Percentiles rank a stretch among this genome's conserved stretches.
phyloP scores from a whole-genome alignment of 2,797 vertebrate species.

The Leuciscus waleckii region DNA sequence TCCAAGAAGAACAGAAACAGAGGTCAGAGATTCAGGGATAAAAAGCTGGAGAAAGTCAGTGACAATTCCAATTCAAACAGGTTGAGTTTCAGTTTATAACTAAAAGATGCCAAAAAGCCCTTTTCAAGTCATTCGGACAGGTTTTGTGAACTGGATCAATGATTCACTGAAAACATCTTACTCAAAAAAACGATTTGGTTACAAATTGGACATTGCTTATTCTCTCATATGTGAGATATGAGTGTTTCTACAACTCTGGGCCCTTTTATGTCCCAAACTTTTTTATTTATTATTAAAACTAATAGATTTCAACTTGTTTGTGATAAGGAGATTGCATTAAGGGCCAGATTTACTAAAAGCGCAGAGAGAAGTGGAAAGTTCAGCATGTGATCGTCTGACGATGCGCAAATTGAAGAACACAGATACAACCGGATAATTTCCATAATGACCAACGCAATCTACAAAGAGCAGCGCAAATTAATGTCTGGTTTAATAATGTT shows the following conservation, averaged over 20 bases:
- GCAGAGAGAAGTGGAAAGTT: no score
- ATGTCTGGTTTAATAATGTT: no score
- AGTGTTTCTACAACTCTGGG: no score
- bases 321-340: neutral
- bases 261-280: no score
- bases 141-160: neutral
- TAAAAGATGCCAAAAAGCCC: neutral
- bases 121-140: neutral
- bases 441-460: no score
- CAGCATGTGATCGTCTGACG: no score
- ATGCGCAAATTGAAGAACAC: no score
- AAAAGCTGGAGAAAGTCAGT: slow-evolving; percentile 5
- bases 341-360: no score
- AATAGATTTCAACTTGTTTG: neutral
- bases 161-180: neutral
- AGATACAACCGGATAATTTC: no score
- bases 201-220: neutral
- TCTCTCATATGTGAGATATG: neutral
- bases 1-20: slow-evolving; percentile 30
- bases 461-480: no score
- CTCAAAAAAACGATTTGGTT: neutral
- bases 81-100: neutral
- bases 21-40: slow-evolving; percentile 44
- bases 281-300: no score
- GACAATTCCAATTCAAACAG: neutral